Conservation (phyloP, 2,113 vertebrate genomes). For the Mystacornis crossleyi region DNA sequence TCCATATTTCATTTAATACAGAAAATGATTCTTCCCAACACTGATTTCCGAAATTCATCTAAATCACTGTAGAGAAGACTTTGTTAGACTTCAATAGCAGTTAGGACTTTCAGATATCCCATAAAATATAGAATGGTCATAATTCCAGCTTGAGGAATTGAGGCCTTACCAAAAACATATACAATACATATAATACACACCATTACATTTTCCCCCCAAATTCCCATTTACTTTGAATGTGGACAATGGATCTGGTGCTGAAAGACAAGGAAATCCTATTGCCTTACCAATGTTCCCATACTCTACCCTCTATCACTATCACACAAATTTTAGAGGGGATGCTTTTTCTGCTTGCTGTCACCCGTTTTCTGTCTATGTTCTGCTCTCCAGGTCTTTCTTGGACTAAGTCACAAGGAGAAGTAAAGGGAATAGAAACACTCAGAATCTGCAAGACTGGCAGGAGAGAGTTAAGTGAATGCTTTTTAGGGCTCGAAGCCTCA, state of each 20-base stretch:
- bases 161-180: not conserved
- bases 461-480: not conserved
- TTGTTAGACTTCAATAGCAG: not conserved
- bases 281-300: not conserved
- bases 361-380: not conserved
- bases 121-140: not conserved
- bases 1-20: not conserved
- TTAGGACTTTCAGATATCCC: not conserved
- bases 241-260: not conserved
- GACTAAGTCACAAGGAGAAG: not conserved
- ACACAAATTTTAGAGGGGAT: not conserved
- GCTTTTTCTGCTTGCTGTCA: not conserved
- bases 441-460: not conserved
- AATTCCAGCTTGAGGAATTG: not conserved
- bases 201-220: accelerated
- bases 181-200: not conserved
- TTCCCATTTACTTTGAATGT: not conserved
- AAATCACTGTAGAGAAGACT: not conserved
- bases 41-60: not conserved
- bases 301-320: accelerated
- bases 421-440: not conserved
- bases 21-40: not conserved
- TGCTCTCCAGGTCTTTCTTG: not conserved
- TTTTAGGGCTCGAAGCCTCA: not conserved
- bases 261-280: not conserved